Percentiles rank a stretch among this genome's conserved stretches.
These are phyloP conservation scores for Hippocampus guttulatus DNA, from an alignment of 2,113 vertebrate genomes.

Conservation along the genomic window DNA sequence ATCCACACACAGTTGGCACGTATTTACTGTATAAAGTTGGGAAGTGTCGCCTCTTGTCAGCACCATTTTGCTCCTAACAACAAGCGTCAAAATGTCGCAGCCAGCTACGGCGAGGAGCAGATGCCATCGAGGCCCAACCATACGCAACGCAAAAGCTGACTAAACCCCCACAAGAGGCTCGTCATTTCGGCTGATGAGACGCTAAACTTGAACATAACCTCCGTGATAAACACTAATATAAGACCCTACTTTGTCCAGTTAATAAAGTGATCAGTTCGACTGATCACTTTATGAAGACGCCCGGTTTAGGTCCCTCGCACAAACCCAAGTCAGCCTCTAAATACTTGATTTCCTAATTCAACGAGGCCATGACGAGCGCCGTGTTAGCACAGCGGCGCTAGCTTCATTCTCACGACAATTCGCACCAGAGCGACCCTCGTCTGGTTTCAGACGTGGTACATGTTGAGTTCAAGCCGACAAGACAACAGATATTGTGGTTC, in stretches of 20 bases:
- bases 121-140: constrained; percentile 52
- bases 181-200: constrained; percentile 56
- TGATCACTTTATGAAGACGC: constrained; percentile 16
- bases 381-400: constrained; percentile 45
- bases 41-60: constrained; percentile 30
- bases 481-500: background rate
- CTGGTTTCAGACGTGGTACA: background rate
- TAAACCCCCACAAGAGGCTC: constrained; percentile 36
- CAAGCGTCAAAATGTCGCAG: constrained; percentile 67
- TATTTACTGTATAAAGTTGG: constrained; percentile 1
- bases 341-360: constrained; percentile 52
- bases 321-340: constrained; percentile 15
- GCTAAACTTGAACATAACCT: constrained; percentile 34
- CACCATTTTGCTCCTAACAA: constrained; percentile 46
- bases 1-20: background rate
- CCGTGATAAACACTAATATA: constrained; percentile 1
- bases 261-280: constrained; percentile 12
- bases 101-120: constrained; percentile 29
- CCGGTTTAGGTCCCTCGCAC: background rate
- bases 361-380: constrained; percentile 50
- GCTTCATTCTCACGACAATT: constrained; percentile 31
- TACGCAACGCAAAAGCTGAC: constrained; percentile 46
- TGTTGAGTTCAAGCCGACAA: background rate
- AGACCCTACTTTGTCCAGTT: constrained; percentile 8
- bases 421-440: constrained; percentile 32